Conservation (phyloP, 92 coral and sea anemone species). For the Bergia puertoricense region DNA sequence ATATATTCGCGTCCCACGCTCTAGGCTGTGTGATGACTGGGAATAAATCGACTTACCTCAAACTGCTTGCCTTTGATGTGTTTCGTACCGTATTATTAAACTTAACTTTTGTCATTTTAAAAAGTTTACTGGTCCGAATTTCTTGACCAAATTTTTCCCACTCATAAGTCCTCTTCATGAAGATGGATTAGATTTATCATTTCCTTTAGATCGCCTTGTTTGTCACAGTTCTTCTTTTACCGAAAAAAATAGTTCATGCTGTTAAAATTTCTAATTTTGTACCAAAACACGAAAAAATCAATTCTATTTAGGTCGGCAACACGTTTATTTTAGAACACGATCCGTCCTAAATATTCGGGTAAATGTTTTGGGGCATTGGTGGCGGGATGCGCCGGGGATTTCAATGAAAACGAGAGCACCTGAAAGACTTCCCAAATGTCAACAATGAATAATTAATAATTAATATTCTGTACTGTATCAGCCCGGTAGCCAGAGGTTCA, state of each 20-base stretch:
- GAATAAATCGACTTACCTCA: background rate
- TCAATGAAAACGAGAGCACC: constrained; percentile 53
- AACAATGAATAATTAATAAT: constrained; percentile 67
- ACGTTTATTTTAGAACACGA: constrained; percentile 37
- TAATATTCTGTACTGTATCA: constrained; percentile 49
- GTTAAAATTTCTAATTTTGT: background rate
- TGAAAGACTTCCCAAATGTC: constrained; percentile 54
- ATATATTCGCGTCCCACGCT: constrained; percentile 33
- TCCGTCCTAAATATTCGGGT: constrained; percentile 16
- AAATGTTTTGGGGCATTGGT: constrained; percentile 42
- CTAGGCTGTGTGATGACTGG: background rate
- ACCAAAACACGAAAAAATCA: background rate
- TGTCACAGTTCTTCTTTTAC: constrained; percentile 20
- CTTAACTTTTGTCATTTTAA: background rate
- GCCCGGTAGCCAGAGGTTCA: constrained; percentile 12
- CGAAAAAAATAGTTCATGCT: background rate
- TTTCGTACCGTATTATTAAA: background rate
- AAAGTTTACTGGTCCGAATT: background rate
- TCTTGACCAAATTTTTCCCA: constrained; percentile 2
- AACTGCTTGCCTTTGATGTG: background rate
- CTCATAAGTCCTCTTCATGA: background rate
- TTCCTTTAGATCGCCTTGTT: constrained; percentile 3
- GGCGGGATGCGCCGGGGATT: constrained; percentile 40
- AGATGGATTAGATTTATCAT: constrained; percentile 21
- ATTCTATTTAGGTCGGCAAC: background rate